phyloP scores from a whole-genome alignment of 2,888 invertebrate genomes.

The Dorcus hopei region DNA sequence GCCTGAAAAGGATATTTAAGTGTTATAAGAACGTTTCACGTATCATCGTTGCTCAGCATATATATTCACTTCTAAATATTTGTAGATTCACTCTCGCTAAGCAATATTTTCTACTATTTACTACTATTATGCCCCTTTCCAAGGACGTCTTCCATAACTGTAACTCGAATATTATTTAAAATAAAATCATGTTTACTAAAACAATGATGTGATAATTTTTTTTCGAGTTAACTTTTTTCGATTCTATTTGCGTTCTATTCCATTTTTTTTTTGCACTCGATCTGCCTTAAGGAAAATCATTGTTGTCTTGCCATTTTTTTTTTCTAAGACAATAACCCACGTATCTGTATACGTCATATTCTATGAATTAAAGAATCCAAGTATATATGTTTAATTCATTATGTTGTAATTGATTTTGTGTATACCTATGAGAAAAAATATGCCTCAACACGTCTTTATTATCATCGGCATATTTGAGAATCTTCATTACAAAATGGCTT shows the following conservation, averaged over 20 bases:
- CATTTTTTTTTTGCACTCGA: background rate
- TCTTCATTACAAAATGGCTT: slow-evolving; percentile 30
- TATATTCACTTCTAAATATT: slow-evolving; percentile 18
- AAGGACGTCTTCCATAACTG: slow-evolving; percentile 8
- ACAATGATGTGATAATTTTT: background rate
- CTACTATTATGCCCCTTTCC: slow-evolving; percentile 14
- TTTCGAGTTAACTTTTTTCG: background rate
- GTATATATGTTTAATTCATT: too few relatives aligned
- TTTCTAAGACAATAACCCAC: background rate
- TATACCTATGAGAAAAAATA: slow-evolving; percentile 8
- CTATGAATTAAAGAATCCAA: too few relatives aligned
- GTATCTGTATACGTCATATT: too few relatives aligned
- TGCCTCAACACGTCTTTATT: slow-evolving; percentile 32
- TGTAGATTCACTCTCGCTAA: slow-evolving; percentile 28
- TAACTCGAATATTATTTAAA: background rate
- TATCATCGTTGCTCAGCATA: slow-evolving; percentile 29
- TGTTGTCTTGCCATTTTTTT: background rate
- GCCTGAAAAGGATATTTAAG: slow-evolving; percentile 16
- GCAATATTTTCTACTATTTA: slow-evolving; percentile 25
- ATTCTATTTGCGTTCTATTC: background rate
- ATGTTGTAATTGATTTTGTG: too few relatives aligned
- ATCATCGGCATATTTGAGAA: slow-evolving; percentile 25
- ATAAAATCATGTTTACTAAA: too few relatives aligned
- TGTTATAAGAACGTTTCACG: slow-evolving; percentile 13
- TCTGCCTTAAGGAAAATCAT: slow-evolving; percentile 2